These are phyloP conservation scores for Orientallactaga bullata DNA, from an alignment of 2,113 vertebrate genomes.

Conservation along the genomic window DNA sequence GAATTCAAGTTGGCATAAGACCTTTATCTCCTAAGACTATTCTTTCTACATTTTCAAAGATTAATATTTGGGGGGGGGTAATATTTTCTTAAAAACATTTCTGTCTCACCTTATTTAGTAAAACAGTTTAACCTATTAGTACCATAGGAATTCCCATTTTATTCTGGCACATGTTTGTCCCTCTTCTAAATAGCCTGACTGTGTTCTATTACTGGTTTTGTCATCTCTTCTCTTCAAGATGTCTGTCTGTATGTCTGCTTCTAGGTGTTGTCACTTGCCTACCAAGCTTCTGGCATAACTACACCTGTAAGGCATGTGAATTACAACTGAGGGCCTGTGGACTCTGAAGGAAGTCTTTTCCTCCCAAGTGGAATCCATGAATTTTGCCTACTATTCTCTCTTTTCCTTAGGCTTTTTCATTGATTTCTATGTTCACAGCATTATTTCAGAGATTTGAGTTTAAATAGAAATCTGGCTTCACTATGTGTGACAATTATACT, in stretches of 20 bases:
- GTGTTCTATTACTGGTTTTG: background rate
- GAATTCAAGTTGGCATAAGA: background rate
- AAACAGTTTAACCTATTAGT: background rate
- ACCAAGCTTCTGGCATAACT: background rate
- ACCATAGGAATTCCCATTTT: background rate
- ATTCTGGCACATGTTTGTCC: background rate
- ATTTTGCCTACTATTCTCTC: background rate
- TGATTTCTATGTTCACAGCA: conserved; percentile 39
- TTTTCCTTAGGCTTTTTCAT: background rate
- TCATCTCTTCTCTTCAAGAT: background rate
- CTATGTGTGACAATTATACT: conserved; percentile 26
- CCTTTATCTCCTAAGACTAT: background rate
- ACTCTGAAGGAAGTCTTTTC: background rate
- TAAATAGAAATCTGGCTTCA: conserved; percentile 27
- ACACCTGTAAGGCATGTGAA: conserved; percentile 13
- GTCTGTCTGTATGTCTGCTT: background rate
- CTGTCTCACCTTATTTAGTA: background rate
- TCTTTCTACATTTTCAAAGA: background rate
- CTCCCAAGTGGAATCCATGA: background rate
- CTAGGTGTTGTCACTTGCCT: background rate
- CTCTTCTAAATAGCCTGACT: background rate
- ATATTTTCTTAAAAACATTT: background rate
- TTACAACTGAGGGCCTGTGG: background rate
- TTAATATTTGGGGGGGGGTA: background rate
- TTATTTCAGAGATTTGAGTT: conserved; percentile 41